Evolutionary conservation across 2,888 invertebrate species (phyloP).

Genomic region (Thecophora atra): DNA sequence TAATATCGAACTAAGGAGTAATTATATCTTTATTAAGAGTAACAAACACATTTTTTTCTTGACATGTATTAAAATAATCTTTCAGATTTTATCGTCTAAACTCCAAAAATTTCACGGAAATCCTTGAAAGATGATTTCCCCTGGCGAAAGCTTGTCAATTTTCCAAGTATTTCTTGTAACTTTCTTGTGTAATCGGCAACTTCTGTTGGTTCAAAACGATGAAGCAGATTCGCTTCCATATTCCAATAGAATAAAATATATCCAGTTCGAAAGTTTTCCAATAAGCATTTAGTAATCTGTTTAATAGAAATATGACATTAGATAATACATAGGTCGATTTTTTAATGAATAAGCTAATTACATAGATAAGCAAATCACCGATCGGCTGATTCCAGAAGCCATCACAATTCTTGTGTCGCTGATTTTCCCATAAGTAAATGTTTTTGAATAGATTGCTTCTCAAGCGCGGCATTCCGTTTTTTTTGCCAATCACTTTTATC

Average conservation of each 20-base stretch:
- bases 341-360: constrained; percentile 33
- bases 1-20: too few species aligned
- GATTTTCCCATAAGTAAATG: constrained; percentile 47
- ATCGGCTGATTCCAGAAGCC: constrained; percentile 44
- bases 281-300: constrained; percentile 1
- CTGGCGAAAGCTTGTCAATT: neutral
- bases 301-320: too few species aligned
- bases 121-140: neutral
- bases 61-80: too few species aligned
- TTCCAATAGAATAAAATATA: constrained; percentile 24
- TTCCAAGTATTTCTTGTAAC: neutral
- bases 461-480: constrained; percentile 44
- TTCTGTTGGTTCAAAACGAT: constrained; percentile 10
- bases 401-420: neutral
- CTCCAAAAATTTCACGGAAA: neutral
- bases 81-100: too few species aligned
- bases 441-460: constrained; percentile 53
- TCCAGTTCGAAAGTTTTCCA: neutral
- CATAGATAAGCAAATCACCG: constrained; percentile 42
- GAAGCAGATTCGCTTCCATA: constrained; percentile 4
- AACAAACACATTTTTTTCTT: too few species aligned
- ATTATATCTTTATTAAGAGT: too few species aligned
- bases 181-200: neutral
- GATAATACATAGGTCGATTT: too few species aligned
- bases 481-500: constrained; percentile 51